These are phyloP conservation scores for Botia kubotai DNA, from an alignment of 2,797 vertebrate genomes.

Conservation along the genomic window DNA sequence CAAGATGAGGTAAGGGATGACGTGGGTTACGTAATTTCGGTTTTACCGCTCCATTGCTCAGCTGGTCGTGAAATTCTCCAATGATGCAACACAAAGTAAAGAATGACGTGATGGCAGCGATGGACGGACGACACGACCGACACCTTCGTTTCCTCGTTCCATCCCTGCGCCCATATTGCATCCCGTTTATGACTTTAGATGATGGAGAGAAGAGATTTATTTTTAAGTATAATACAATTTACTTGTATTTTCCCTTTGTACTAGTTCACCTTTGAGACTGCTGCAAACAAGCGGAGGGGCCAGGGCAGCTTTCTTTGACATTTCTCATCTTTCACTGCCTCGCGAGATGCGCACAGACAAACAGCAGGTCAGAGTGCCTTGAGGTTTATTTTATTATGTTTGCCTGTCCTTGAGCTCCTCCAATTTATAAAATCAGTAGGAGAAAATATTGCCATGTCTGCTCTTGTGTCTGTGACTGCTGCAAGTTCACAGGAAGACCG, in stretches of 20 bases:
- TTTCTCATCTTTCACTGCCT: constrained; percentile 39
- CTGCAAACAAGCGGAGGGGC: constrained; percentile 16
- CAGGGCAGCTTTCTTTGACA: constrained; percentile 14
- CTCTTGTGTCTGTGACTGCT: constrained; percentile 42
- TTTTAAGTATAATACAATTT: constrained; percentile 21
- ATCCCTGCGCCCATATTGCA: background rate
- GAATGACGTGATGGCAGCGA: constrained; percentile 62
- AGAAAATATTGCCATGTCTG: constrained; percentile 51
- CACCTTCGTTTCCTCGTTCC: constrained; percentile 10
- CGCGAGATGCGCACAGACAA: constrained; percentile 8
- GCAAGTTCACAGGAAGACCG: constrained; percentile 30
- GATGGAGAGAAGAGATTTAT: constrained; percentile 47
- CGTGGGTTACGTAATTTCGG: constrained; percentile 51
- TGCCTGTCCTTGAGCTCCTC: constrained; percentile 52
- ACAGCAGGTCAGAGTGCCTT: constrained; percentile 22
- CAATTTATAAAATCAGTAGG: constrained; percentile 58
- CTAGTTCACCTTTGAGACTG: constrained; percentile 9
- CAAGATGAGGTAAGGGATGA: constrained; percentile 44
- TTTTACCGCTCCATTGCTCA: constrained; percentile 48
- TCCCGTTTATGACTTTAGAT: constrained; percentile 17
- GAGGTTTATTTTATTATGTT: constrained; percentile 55
- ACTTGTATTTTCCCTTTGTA: constrained; percentile 29
- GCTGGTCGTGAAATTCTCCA: constrained; percentile 47
- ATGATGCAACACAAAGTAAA: constrained; percentile 75
- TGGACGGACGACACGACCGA: constrained; percentile 14